Conservation (phyloP, 2,113 vertebrate species). For the Todiramphus saurophagus region DNA sequence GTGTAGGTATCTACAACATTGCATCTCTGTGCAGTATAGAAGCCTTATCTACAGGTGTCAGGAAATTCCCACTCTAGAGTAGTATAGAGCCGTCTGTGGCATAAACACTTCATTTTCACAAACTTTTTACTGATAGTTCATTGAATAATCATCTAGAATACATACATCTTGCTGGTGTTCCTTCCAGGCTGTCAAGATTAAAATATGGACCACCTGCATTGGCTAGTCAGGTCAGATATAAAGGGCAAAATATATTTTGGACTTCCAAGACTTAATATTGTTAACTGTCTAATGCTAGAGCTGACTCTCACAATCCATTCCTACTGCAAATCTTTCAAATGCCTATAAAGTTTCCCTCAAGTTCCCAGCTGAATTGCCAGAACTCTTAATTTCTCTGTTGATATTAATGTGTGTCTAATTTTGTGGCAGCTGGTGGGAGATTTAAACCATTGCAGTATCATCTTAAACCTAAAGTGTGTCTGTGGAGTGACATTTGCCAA, state of each 20-base stretch:
- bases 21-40: not conserved
- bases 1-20: not conserved
- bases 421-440: conserved; percentile 40
- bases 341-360: not conserved
- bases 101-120: not conserved
- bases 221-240: not conserved
- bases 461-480: conserved; percentile 45
- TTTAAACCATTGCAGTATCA: conserved; percentile 22
- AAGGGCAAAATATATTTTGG: not conserved
- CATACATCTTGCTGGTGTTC: not conserved
- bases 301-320: not conserved
- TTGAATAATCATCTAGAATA: not conserved
- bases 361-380: not conserved
- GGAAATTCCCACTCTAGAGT: not conserved
- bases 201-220: not conserved
- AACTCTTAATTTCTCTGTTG: not conserved
- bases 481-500: conserved; percentile 50
- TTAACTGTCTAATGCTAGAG: not conserved
- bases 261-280: not conserved
- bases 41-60: not conserved
- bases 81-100: not conserved
- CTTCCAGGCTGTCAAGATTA: not conserved
- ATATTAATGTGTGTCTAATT: conserved; percentile 35
- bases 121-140: not conserved
- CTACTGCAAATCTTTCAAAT: not conserved